Base-by-base conservation (phyloP, 2,888 invertebrate species). In the Dilophus febrilis region DNA sequence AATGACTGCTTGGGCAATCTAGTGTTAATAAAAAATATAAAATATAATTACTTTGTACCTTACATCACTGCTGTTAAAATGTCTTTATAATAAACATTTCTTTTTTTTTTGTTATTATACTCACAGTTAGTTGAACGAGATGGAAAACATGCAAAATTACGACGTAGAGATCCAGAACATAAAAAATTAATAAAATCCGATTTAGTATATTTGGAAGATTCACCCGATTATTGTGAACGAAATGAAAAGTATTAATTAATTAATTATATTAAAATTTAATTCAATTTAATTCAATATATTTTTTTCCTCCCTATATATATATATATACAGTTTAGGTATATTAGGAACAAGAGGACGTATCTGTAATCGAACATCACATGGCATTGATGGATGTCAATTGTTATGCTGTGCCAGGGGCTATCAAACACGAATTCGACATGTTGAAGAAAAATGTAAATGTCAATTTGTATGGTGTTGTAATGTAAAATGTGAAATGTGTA, bases 391-490 rank as follows among this genome's bases (percentile, higher is more conserved):
- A 14, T 90, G 90, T 58, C 71, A 79, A 12, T 65, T 90, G 32
- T 71, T 90, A 38, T 90, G 90, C 64, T 90, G 90, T 58, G 88
- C 87, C 1, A 70, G 90, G 42, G 88, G 90, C 11, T 85, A 84
- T 62, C 84, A 85, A 56, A 88, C 87, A 5, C 64, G 83, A 41
- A 77, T 86, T 3, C 68, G 77, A 29, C 81, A 85, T 51, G 81
- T 85, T 44, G 78, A 78, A 52, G 85, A 87, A 56, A 86, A 88
- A 59, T 90, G 90, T 64, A 76, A 80, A 53, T 90, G 90, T 59
- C 75, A 78, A 49, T 90, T 90, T 58, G 82, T 85, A 43, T 90
- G 88, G 88, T 90, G 90, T 64, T 90, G 90, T 63, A 71, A 77
- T 47, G 88, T 90, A 3, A 76, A 79, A 51, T 90, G 90, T 64